Evolutionary conservation across 2,797 vertebrate genomes (phyloP).

Genomic region (Apogon hyalosoma): DNA sequence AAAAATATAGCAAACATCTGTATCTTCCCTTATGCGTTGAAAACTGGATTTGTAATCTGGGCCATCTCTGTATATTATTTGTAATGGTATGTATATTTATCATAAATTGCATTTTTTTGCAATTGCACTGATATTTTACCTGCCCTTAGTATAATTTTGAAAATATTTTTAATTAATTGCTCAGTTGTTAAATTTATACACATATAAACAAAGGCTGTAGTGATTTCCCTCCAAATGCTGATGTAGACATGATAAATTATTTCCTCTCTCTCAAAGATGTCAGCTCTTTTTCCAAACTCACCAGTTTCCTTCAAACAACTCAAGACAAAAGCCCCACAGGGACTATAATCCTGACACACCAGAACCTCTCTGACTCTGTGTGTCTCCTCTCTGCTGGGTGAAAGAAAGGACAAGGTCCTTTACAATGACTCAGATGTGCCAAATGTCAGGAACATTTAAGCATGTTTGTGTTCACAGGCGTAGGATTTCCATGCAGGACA

Average conservation of each 20-base stretch:
- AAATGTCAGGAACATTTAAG: constrained; percentile 50
- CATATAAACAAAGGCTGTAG: neutral
- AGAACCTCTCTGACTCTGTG: constrained; percentile 24
- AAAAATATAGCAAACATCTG: too few species aligned
- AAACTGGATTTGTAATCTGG: too few species aligned
- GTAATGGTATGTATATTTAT: too few species aligned
- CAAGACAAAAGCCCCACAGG: constrained; percentile 48
- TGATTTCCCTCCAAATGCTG: constrained; percentile 13
- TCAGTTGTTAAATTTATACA: neutral
- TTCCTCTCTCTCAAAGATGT: constrained; percentile 38
- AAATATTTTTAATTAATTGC: too few species aligned
- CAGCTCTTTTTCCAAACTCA: constrained; percentile 38
- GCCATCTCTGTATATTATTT: too few species aligned
- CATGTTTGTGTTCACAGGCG: constrained; percentile 28
- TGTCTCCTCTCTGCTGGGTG: constrained; percentile 41
- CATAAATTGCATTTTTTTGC: too few species aligned
- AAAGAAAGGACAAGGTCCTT: constrained; percentile 54
- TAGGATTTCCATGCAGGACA: constrained; percentile 14
- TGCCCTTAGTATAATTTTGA: too few species aligned
- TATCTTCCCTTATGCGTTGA: too few species aligned
- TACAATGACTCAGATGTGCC: constrained; percentile 49
- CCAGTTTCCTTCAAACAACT: constrained; percentile 49
- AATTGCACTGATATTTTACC: too few species aligned
- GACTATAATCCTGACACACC: constrained; percentile 57
- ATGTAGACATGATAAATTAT: constrained; percentile 37